Base-by-base conservation (phyloP, 2,888 invertebrate species). In the Trileptium ribeirensis region DNA sequence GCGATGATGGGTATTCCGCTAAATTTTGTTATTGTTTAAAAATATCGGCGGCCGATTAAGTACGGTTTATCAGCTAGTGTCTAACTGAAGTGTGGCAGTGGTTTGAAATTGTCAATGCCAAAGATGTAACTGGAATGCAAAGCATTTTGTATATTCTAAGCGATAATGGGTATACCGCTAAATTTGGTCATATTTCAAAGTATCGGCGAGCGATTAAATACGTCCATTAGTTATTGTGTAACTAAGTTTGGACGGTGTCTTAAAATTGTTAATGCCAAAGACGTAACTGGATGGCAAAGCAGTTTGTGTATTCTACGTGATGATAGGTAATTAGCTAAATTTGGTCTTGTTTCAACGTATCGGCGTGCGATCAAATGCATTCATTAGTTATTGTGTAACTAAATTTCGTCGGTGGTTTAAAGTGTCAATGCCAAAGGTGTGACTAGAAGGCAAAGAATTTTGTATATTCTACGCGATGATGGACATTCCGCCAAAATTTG, bases 171-270 rank as follows among this genome's bases (percentile, higher is more conserved):
- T 0, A 97, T 97, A 83, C 97, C 97, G 0, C 90, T 97, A 36
- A 96, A 96, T 0, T 92, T 98, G n/a, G 94, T 99, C 39, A 98
- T 98, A 97, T 98, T 99, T 91, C 98, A 98, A 90, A 86, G 86
- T 29, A 97, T 97, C 83, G 97, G 97, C 87, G 98, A 98, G 90
- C 93, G 99, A 84, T 91, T 99, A 78, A 99, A 99, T 90, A 97
- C 97, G 89, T 95, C 97, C 86, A 86, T 88, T 37, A 67, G 81
- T 31, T 81, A 80, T 37, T 37, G 77, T 0, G 34, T 83, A 29
- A 29, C 19, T 1, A 81, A 83, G 75, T 33, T 83, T 19, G 29
- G 74, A 15, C 24, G 75, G 15, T 78, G 24, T 1, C 24, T 82
- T n/a, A 8, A 51, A 1, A 15, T 82, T 78, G 34, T 8, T 39